Evolutionary conservation across 2,888 invertebrate species (phyloP).

Genomic region (Heliconius sara): DNA sequence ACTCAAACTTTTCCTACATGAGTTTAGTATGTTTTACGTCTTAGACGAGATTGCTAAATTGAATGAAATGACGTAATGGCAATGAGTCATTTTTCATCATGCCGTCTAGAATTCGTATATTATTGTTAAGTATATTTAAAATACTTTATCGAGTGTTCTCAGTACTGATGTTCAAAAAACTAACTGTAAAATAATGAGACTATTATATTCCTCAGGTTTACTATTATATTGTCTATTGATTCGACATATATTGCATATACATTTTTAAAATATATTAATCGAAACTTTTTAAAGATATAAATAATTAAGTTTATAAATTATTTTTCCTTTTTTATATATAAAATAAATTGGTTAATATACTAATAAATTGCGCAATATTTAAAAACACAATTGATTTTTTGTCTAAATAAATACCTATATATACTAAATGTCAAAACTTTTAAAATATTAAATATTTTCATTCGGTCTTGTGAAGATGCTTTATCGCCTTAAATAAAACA

Average conservation of each 20-base stretch:
- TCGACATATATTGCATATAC: too few species aligned
- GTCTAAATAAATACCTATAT: neutral
- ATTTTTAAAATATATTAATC: neutral
- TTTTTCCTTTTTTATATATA: too few species aligned
- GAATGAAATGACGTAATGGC: slow-evolving; percentile 53
- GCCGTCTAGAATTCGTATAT: slow-evolving; percentile 45
- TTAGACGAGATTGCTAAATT: slow-evolving; percentile 52
- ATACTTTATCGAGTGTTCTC: slow-evolving; percentile 19
- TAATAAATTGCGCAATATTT: too few species aligned
- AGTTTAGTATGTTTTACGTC: slow-evolving; percentile 37
- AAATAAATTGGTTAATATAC: too few species aligned
- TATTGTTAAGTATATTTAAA: slow-evolving; percentile 33
- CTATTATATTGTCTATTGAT: neutral
- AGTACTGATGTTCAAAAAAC: neutral
- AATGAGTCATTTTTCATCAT: slow-evolving; percentile 52
- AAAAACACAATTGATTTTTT: neutral
- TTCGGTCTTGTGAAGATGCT: neutral
- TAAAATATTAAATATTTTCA: neutral
- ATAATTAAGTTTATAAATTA: neutral
- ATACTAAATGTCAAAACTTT: neutral
- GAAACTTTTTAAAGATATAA: neutral
- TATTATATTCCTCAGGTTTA: neutral
- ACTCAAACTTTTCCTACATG: slow-evolving; percentile 35
- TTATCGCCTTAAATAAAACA: slow-evolving; percentile 9
- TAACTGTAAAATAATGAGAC: neutral